These are phyloP conservation scores for Rhizomys pruinosus DNA, from an alignment of 2,113 vertebrate species.

Conservation along the genomic window DNA sequence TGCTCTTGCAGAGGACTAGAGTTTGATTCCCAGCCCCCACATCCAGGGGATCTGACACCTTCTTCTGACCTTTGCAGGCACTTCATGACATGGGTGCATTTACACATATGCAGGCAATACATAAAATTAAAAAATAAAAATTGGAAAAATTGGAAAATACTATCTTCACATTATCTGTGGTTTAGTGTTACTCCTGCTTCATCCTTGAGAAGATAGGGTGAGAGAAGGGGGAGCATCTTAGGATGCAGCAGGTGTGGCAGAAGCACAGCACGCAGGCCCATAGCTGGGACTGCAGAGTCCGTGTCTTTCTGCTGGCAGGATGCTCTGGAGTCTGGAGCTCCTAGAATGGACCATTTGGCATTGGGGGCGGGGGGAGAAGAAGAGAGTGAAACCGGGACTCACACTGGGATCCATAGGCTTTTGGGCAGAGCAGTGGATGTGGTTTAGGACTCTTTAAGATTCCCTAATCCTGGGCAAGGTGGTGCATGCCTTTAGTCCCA, in stretches of 20 bases:
- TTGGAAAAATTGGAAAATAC: no score
- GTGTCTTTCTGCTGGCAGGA: neutral
- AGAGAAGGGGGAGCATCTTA: neutral
- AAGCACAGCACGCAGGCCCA: no score
- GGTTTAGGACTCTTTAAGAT: neutral
- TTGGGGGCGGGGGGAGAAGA: neutral
- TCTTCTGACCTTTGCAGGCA: no score
- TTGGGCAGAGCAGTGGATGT: neutral
- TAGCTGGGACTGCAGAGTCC: neutral
- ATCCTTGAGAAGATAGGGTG: neutral
- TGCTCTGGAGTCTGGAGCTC: neutral
- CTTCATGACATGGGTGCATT: no score
- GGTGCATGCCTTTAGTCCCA: no score
- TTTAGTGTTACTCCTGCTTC: neutral
- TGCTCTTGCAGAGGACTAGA: no score
- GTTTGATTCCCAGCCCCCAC: no score
- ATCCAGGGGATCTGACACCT: no score
- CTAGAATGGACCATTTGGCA: neutral
- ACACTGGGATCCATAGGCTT: neutral
- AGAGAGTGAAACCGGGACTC: neutral
- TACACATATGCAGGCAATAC: no score
- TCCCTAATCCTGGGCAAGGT: neutral
- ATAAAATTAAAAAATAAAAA: no score
- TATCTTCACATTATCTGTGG: neutral
- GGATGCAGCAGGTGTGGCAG: neutral